Evolutionary conservation across 2,888 invertebrate genomes (phyloP).

Genomic region (Timema podura): DNA sequence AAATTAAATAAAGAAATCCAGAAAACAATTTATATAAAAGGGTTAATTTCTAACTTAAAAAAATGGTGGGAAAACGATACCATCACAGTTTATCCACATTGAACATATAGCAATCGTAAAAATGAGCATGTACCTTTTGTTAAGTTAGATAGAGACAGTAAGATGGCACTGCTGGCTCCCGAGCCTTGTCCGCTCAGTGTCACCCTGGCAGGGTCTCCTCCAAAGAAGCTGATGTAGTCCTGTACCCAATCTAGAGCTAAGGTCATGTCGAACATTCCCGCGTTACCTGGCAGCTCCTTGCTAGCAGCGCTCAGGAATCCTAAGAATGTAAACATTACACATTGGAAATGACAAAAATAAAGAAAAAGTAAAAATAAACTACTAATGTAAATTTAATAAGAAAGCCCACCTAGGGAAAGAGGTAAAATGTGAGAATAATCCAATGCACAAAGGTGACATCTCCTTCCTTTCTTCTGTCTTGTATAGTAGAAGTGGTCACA

Average conservation of each 20-base stretch:
- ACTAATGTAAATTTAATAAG: too few species aligned
- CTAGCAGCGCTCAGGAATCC: slow-evolving; percentile 72
- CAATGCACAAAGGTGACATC: too few species aligned
- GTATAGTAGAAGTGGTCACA: too few species aligned
- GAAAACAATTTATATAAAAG: too few species aligned
- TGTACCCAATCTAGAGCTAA: slow-evolving; percentile 67
- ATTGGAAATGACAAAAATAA: too few species aligned
- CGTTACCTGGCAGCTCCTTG: slow-evolving; percentile 68
- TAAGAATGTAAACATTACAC: neutral
- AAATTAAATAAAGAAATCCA: too few species aligned
- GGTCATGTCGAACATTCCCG: slow-evolving; percentile 70
- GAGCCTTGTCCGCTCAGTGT: slow-evolving; percentile 73
- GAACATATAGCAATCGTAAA: neutral
- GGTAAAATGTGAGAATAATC: too few species aligned
- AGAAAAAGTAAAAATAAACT: too few species aligned
- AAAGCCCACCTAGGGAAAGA: too few species aligned
- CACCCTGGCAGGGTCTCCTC: slow-evolving; percentile 69
- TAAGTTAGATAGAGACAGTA: slow-evolving; percentile 56
- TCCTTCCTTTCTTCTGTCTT: too few species aligned
- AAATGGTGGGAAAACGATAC: neutral
- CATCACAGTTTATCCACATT: neutral
- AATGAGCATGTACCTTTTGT: slow-evolving; percentile 25
- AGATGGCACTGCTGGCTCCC: slow-evolving; percentile 69
- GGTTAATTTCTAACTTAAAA: too few species aligned
- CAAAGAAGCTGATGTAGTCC: slow-evolving; percentile 71